Conservation (phyloP, 2,797 vertebrate species). For the Eidolon dupreanum region DNA sequence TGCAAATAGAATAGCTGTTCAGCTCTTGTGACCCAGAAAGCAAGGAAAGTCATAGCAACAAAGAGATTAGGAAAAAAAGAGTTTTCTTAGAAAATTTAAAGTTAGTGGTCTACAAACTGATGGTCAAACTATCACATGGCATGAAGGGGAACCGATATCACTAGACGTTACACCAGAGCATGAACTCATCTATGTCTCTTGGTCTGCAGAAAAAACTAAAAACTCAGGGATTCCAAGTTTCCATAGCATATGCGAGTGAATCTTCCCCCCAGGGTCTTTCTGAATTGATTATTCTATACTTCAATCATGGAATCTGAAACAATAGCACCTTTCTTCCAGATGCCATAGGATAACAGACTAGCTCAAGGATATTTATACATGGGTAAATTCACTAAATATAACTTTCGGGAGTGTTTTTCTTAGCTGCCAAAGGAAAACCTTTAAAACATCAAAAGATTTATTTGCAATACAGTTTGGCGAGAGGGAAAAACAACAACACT, state of each 20-base stretch:
- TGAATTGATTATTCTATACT: slow-evolving; percentile 74
- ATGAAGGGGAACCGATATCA: not conserved
- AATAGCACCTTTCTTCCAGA: slow-evolving; percentile 82
- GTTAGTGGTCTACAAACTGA: not conserved
- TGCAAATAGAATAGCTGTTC: not conserved
- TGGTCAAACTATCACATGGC: not conserved
- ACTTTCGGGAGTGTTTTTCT: slow-evolving; percentile 76
- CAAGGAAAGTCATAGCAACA: not conserved
- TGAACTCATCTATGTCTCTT: not conserved
- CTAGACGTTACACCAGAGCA: not conserved
- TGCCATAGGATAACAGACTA: slow-evolving; percentile 67
- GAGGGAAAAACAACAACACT: not conserved
- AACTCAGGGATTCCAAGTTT: slow-evolving; percentile 61
- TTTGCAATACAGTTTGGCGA: slow-evolving; percentile 52
- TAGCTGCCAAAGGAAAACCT: slow-evolving; percentile 77
- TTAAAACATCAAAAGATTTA: slow-evolving; percentile 72
- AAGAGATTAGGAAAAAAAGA: not conserved
- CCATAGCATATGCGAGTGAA: slow-evolving; percentile 55
- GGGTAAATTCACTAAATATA: slow-evolving; percentile 73
- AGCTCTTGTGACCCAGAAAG: not conserved
- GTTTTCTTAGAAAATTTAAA: slow-evolving; percentile 5
- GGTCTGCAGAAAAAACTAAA: not conserved
- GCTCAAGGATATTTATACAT: slow-evolving; percentile 75
- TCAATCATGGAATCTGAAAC: slow-evolving; percentile 68
- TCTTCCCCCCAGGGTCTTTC: slow-evolving; percentile 61